A percentile compares a stretch with the other conserved stretches of the same genome.
Evolutionary conservation across 2,888 invertebrate species (phyloP).

Genomic region (Cancer borealis): DNA sequence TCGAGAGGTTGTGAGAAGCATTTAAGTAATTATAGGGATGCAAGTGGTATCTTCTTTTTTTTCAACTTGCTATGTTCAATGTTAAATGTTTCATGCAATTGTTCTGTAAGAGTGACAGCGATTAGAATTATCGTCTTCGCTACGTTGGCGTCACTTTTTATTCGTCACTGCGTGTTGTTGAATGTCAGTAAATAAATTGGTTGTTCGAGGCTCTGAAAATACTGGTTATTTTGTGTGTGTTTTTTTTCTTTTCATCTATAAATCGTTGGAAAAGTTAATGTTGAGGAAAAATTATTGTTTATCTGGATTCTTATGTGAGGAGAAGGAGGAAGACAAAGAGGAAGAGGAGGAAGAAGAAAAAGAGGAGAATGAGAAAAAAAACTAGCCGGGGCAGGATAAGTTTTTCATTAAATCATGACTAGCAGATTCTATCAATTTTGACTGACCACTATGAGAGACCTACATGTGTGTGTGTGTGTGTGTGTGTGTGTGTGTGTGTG

Average conservation of each 20-base stretch:
- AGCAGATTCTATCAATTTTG: neutral
- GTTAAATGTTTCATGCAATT: neutral
- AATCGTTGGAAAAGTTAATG: neutral
- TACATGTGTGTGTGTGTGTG: neutral
- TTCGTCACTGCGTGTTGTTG: neutral
- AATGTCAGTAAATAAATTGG: neutral
- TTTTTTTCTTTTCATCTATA: neutral
- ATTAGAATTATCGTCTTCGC: neutral
- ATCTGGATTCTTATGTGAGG: neutral
- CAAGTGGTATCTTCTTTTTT: neutral
- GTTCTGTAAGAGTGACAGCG: neutral
- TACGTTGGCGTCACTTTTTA: neutral
- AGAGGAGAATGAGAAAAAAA: neutral
- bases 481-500: neutral
- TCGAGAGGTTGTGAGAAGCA: neutral
- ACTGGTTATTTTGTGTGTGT: neutral
- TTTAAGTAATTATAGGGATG: neutral
- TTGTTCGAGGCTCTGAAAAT: neutral
- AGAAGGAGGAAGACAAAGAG: neutral
- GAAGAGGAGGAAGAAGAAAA: neutral
- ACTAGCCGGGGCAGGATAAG: neutral
- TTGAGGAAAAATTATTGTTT: neutral
- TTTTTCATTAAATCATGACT: neutral
- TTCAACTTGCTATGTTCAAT: neutral
- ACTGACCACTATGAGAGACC: neutral